Base-by-base conservation (phyloP, 2,888 invertebrate genomes). In the Andrena praecox region DNA sequence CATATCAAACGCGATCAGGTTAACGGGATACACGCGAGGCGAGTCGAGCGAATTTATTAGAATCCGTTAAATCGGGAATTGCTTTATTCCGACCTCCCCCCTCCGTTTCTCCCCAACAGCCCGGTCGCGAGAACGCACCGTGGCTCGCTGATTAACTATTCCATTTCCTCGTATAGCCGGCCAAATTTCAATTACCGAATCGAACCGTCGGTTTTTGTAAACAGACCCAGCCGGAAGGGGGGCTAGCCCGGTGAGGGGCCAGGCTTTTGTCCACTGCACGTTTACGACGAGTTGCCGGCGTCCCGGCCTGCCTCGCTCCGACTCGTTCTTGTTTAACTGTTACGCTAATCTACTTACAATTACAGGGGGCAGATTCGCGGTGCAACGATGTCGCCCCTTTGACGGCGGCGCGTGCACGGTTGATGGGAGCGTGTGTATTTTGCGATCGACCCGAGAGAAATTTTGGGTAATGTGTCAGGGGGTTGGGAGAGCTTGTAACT, bases 151-250 rank as follows among this genome's bases (percentile, higher is more conserved):
- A 69, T 84, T 84, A 78, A 69, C 84, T 71, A 81, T 86, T 79
- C 86, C 80, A 81, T 87, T 85, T 69, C 54, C 77, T 27, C 54
- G 80, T 75, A 80, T 73, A 72, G 56, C 59, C 62, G 69, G 12
- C 70, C 79, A 81, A 82, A 83, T 85, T 86, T 82, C 79, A 87
- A 87, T 88, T 88, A 86, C 76, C 73, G 84, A 69, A 82, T 83
- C 72, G 80, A 80, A 85, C 64, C 71, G 62, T 60, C 54, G 77
- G 83, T 80, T 80, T 81, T 80, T 72, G 80, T 67, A 78, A 72
- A 79, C 56, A 77, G 59, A 52, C 20, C 24, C 69, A 31, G 24
- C 24, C 24, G 24, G 24, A 64, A 10, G 20, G 68, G 54, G 56
- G 27, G 35, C 24, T 42, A 29, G n/a, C 62, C 3, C 72, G 10